phyloP scores from a whole-genome alignment of 2,888 invertebrate species.

The Graphium colonna region DNA sequence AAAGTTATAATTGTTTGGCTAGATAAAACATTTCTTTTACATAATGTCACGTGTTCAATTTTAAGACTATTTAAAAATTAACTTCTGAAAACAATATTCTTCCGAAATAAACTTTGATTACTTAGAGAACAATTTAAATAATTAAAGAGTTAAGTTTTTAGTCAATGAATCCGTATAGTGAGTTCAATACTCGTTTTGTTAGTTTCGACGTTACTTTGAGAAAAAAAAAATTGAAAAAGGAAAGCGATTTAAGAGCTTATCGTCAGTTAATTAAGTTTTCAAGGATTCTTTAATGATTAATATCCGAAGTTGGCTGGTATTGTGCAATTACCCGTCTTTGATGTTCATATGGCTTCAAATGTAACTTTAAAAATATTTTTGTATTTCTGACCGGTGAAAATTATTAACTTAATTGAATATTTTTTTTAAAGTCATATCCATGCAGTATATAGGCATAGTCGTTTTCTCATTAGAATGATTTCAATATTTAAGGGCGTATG shows the following conservation, averaged over 20 bases:
- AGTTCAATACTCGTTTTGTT: neutral
- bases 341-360: neutral
- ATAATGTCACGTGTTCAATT: too few species aligned
- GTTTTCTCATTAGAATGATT: neutral
- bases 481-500: too few species aligned
- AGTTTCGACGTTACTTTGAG: neutral
- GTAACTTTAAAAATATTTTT: neutral
- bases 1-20: too few species aligned
- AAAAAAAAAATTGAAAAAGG: neutral
- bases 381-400: neutral
- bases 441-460: neutral
- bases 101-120: neutral
- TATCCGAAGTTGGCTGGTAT: neutral
- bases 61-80: too few species aligned
- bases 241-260: neutral
- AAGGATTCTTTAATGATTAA: neutral
- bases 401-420: neutral
- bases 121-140: neutral
- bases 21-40: too few species aligned
- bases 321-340: too few species aligned
- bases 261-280: neutral
- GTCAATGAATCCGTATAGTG: neutral
- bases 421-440: neutral
- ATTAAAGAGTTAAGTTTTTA: neutral
- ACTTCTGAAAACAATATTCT: too few species aligned